Conservation (phyloP, 2,888 invertebrate genomes). For the Tachina lurida region DNA sequence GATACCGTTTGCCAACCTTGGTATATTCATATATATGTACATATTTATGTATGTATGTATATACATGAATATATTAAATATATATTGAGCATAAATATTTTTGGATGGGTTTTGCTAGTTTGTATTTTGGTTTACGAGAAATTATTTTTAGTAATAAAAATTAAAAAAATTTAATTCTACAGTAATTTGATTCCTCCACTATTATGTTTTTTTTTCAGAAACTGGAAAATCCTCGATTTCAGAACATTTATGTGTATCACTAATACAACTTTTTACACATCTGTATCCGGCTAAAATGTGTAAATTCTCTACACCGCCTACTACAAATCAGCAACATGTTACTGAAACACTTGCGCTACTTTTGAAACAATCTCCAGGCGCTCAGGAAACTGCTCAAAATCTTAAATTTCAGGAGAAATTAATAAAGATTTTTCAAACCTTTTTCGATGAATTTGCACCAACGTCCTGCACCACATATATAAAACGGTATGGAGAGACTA, state of each 20-base stretch:
- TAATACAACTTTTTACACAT: conserved; percentile 75
- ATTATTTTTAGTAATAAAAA: not conserved
- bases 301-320: conserved; percentile 75
- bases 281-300: conserved; percentile 74
- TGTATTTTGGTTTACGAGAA: no score
- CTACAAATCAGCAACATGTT: conserved; percentile 74
- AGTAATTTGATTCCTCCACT: not conserved
- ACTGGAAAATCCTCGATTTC: conserved; percentile 51
- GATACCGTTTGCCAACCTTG: no score
- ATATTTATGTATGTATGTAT: no score
- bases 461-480: conserved; percentile 78
- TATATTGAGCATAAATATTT: no score
- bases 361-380: conserved; percentile 76
- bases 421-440: conserved; percentile 75
- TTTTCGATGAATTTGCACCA: conserved; percentile 75
- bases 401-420: conserved; percentile 76
- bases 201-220: conserved; percentile 30
- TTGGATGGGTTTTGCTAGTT: no score
- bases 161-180: not conserved
- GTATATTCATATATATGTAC: no score
- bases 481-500: conserved; percentile 79
- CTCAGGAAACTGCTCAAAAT: conserved; percentile 75
- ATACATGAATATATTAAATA: no score
- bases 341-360: conserved; percentile 78
- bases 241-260: conserved; percentile 57